Conservation (phyloP, 1,140 invertebrate species). For the Scaptomyza hsui region DNA sequence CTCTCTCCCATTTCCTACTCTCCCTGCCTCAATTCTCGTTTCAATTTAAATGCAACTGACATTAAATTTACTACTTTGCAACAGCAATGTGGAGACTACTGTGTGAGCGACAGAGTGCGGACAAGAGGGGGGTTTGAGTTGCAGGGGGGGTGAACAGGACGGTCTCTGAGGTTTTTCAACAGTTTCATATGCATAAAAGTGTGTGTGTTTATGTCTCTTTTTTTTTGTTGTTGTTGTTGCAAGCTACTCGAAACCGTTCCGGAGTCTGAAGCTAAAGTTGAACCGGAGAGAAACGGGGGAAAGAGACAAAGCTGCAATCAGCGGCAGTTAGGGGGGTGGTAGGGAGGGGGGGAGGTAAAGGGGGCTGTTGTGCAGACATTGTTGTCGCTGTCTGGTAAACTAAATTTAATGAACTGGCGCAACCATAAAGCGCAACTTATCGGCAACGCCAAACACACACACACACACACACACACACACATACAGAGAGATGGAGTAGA, state of each 20-base stretch:
- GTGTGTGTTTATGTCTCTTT: slow-evolving; percentile 6
- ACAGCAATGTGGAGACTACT: slow-evolving; percentile 57
- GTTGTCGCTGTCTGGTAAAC: slow-evolving; percentile 75
- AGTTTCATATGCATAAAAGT: slow-evolving; percentile 5
- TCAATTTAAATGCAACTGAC: slow-evolving; percentile 82
- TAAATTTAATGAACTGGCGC: slow-evolving; percentile 80
- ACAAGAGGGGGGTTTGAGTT: too few relatives aligned
- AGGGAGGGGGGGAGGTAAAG: neutral
- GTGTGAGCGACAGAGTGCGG: slow-evolving; percentile 11
- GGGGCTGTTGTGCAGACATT: slow-evolving; percentile 66
- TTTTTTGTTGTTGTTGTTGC: slow-evolving; percentile 13
- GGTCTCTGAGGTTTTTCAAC: slow-evolving; percentile 31
- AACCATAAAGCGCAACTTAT: slow-evolving; percentile 78
- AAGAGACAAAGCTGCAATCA: slow-evolving; percentile 16
- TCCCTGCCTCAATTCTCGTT: slow-evolving; percentile 45
- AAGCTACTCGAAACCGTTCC: slow-evolving; percentile 33
- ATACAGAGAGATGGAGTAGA: neutral
- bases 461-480: too few relatives aligned
- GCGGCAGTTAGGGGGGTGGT: neutral
- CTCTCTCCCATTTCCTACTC: neutral
- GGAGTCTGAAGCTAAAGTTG: slow-evolving; percentile 45
- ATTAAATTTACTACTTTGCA: slow-evolving; percentile 82
- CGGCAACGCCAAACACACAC: slow-evolving; percentile 41
- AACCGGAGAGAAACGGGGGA: neutral
- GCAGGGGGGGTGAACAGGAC: slow-evolving; percentile 3